These are phyloP conservation scores for Andricus grossulariae DNA, from an alignment of 1,140 invertebrate species.

Conservation along the genomic window DNA sequence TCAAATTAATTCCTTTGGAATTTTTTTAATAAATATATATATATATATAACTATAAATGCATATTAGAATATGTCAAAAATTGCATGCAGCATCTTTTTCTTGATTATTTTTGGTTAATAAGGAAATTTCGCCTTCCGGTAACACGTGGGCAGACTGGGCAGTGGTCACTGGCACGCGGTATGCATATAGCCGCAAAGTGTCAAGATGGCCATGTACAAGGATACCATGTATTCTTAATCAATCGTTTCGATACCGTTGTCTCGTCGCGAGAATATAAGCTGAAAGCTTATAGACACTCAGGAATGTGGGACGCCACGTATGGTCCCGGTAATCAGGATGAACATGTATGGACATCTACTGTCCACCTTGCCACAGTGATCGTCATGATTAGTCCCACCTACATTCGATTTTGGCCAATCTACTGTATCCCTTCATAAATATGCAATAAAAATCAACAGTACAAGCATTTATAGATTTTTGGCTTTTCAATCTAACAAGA, in stretches of 20 bases:
- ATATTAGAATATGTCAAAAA: neutral
- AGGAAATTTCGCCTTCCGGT: conserved; percentile 1
- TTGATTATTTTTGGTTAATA: neutral
- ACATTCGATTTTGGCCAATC: neutral
- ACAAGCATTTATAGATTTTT: too few species aligned
- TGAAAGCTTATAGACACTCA: neutral
- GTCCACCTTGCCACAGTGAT: neutral
- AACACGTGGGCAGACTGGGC: neutral
- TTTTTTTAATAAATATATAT: too few species aligned
- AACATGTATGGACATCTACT: conserved; percentile 14
- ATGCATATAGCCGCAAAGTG: neutral
- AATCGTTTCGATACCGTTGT: conserved; percentile 30
- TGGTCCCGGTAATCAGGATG: conserved; percentile 22
- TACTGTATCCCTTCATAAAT: neutral
- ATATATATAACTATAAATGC: too few species aligned
- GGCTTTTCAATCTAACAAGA: too few species aligned
- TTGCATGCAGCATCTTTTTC: neutral
- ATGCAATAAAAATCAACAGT: too few species aligned
- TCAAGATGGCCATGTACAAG: conserved; percentile 6
- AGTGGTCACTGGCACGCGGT: neutral
- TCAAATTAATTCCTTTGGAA: too few species aligned
- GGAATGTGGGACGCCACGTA: conserved; percentile 21
- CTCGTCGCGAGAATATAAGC: conserved; percentile 13
- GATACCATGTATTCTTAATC: conserved; percentile 24
- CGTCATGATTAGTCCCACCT: conserved; percentile 7